phyloP scores from a whole-genome alignment of 23 tunicate species.

The Halocynthia roretzi region DNA sequence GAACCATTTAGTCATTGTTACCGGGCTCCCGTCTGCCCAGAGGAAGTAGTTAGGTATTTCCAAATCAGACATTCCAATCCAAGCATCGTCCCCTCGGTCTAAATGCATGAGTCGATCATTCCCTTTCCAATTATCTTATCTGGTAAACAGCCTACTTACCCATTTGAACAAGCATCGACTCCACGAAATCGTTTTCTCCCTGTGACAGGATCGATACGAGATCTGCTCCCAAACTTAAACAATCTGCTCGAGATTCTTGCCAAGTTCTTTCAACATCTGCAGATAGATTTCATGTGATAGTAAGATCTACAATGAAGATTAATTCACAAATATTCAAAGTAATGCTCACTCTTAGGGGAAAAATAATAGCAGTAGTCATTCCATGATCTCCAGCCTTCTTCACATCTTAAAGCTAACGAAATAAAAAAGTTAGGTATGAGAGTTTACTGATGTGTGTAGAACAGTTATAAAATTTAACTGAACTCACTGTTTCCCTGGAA shows the following conservation, averaged over 20 bases:
- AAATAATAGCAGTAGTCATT: slow-evolving; percentile 60
- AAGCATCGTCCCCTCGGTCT: slow-evolving; percentile 74
- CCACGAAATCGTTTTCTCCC: slow-evolving; percentile 69
- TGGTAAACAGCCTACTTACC: not conserved
- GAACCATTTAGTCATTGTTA: slow-evolving; percentile 74
- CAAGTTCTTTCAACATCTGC: slow-evolving; percentile 28
- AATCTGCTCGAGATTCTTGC: slow-evolving; percentile 61
- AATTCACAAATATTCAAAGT: too few relatives aligned
- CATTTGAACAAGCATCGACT: slow-evolving; percentile 12
- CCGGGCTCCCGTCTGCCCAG: slow-evolving; percentile 88
- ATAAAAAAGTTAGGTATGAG: slow-evolving; percentile 1
- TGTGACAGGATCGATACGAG: slow-evolving; percentile 37
- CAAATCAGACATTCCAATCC: slow-evolving; percentile 86
- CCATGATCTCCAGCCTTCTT: slow-evolving; percentile 74
- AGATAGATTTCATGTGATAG: not conserved
- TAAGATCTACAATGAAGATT: too few relatives aligned
- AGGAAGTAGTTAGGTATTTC: slow-evolving; percentile 58
- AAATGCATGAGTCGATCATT: not conserved
- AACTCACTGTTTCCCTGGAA: slow-evolving; percentile 57
- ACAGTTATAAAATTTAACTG: not conserved
- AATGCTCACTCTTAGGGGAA: slow-evolving; percentile 29
- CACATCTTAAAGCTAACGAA: slow-evolving; percentile 53
- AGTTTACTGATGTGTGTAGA: not conserved
- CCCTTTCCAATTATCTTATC: not conserved
- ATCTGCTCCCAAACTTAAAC: slow-evolving; percentile 52